Evolutionary conservation across 2,888 invertebrate genomes (phyloP).

Genomic region (Deladenus siricidicola): DNA sequence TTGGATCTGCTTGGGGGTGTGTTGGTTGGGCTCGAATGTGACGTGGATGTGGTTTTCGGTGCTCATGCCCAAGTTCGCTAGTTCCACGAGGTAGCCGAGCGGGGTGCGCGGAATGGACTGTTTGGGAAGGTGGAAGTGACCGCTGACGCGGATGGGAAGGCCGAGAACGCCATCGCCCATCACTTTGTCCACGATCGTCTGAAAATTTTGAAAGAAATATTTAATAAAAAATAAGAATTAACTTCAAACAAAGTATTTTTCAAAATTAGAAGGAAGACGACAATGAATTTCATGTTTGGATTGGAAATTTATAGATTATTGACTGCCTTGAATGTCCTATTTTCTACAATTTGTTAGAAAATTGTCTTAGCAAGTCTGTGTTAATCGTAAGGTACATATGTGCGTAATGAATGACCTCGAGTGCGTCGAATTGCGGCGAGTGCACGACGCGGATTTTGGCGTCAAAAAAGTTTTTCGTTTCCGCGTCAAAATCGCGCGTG

Average conservation of each 20-base stretch:
- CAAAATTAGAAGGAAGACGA: no score
- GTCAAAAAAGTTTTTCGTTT: neutral
- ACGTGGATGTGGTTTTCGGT: slow-evolving; percentile 37
- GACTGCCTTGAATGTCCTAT: neutral
- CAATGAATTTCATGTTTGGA: no score
- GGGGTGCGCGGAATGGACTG: neutral
- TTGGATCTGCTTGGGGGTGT: slow-evolving; percentile 17
- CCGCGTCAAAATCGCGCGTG: slow-evolving; percentile 7
- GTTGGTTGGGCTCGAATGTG: slow-evolving; percentile 14
- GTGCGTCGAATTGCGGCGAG: neutral
- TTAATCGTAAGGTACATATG: no score
- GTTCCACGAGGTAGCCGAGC: neutral
- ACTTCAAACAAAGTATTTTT: no score
- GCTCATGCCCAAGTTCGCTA: slow-evolving; percentile 20
- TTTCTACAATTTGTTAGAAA: neutral
- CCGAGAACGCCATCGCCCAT: neutral
- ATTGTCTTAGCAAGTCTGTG: neutral
- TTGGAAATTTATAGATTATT: no score
- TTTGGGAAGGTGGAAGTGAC: slow-evolving; percentile 10
- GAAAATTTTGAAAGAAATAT: no score
- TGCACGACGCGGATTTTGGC: neutral
- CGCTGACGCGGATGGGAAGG: neutral
- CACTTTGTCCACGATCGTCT: neutral
- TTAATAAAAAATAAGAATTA: no score
- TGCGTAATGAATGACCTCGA: no score